These are phyloP conservation scores for Coenonympha arcania DNA, from an alignment of 2,888 invertebrate genomes.

Conservation along the genomic window DNA sequence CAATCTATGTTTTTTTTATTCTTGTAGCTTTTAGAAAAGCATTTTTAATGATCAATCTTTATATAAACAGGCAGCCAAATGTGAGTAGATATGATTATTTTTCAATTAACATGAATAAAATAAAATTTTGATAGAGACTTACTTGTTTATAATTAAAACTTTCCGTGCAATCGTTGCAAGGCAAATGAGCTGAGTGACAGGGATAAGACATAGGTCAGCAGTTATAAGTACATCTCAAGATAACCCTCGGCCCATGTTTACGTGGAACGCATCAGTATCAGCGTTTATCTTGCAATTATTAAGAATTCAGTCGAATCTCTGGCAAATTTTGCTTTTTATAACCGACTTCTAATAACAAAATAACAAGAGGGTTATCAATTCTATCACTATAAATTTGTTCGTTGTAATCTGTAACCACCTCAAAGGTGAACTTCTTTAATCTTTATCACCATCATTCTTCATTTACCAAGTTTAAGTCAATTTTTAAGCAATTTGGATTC, in stretches of 20 bases:
- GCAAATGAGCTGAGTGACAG: conserved; percentile 37
- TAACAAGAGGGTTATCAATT: too few species aligned
- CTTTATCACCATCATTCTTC: too few species aligned
- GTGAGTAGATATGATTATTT: background rate
- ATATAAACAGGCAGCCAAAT: background rate
- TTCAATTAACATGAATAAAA: conserved; percentile 1
- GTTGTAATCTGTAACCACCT: too few species aligned
- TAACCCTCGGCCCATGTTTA: conserved; percentile 54
- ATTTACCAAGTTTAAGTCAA: too few species aligned
- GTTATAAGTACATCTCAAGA: conserved; percentile 46
- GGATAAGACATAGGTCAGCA: conserved; percentile 36
- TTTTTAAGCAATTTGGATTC: too few species aligned
- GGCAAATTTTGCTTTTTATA: conserved; percentile 24
- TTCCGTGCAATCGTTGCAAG: conserved; percentile 37
- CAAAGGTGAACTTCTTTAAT: too few species aligned
- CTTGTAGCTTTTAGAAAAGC: too few species aligned
- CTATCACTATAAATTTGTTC: too few species aligned
- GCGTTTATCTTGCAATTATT: conserved; percentile 42
- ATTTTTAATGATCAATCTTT: too few species aligned
- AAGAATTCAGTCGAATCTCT: conserved; percentile 34
- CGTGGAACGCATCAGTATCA: conserved; percentile 30
- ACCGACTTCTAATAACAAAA: background rate
- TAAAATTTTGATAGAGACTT: conserved; percentile 31
- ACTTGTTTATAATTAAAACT: conserved; percentile 38
- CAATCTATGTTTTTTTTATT: too few species aligned